These are phyloP conservation scores for Zosterops borbonicus DNA, from an alignment of 2,113 vertebrate species.

Conservation along the genomic window DNA sequence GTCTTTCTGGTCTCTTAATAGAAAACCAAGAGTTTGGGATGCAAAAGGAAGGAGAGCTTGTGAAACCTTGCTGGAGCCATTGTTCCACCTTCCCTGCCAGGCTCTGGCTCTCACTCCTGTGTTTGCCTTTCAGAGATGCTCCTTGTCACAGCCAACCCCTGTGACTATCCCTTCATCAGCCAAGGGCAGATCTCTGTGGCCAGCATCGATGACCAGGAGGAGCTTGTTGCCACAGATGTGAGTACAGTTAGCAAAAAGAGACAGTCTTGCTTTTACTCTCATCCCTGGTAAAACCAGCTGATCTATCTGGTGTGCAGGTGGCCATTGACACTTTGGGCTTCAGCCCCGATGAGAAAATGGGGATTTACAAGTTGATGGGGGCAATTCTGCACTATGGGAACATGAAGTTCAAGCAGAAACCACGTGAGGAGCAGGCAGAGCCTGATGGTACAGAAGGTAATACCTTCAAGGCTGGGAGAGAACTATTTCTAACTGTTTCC, in stretches of 20 bases:
- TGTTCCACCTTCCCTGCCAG: background rate
- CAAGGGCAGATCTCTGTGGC: conserved; percentile 79
- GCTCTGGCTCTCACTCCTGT: background rate
- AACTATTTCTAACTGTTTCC: background rate
- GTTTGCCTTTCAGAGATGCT: conserved; percentile 73
- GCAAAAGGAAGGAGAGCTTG: background rate
- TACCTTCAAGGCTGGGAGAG: background rate
- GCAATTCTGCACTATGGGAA: conserved; percentile 76
- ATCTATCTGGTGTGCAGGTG: conserved; percentile 39
- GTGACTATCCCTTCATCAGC: conserved; percentile 77
- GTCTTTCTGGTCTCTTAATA: background rate
- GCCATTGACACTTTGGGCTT: conserved; percentile 79
- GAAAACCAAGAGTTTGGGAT: background rate
- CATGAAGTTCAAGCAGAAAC: conserved; percentile 82
- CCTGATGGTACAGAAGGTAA: conserved; percentile 75
- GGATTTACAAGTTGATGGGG: conserved; percentile 76
- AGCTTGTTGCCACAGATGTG: conserved; percentile 78
- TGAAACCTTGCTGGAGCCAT: background rate
- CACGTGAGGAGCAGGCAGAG: conserved; percentile 78
- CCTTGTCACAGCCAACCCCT: conserved; percentile 75
- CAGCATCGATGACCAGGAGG: conserved; percentile 76
- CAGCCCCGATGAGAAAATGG: conserved; percentile 66
- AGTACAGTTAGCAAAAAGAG: background rate
- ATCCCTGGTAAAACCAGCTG: background rate
- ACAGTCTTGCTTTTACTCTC: background rate